Evolutionary conservation across 2,888 invertebrate species (phyloP), one percentile per base, ranked within the genome.

Genomic region (Euproctis similis): DNA sequence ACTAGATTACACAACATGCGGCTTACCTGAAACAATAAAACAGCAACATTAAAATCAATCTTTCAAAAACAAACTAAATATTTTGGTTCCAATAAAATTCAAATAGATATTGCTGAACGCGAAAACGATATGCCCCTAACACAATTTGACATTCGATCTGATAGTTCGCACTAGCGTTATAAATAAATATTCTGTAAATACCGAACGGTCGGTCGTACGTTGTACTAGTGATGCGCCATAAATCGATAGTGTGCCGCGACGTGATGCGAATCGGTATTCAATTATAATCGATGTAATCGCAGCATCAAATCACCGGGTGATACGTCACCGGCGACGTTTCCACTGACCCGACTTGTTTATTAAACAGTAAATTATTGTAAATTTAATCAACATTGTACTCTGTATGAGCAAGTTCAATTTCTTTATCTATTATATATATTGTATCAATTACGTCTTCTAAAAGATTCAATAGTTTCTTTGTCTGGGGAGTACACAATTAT

Each of bases 251-350:
- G 40, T 32, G 53, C 41, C 46, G 41, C 40, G 42, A 59, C 59
- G 59, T 52, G 59, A 51, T 45, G 43, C 39, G 56, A 53, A 60
- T 63, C 46, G 33, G 39, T 53, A 58, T 61, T 58, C 54, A 42
- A 53, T n/a, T 43, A 41, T 53, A 52, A 58, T 57, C 54, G 40
- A 50, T 44, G 44, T 51, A 52, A 58, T 52, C 47, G 48, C 31
- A 42, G 37, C 37, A 46, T 45, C 53, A 42, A 53, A 54, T 52
- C 39, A 36, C 36, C 34, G 32, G 33, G 32, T 28, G 39, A 29
- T 41, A 36, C 40, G 48, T 41, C 46, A 46, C 36, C 10, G 4
- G 36, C 29, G 26, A 28, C 31, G 28, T 50, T 42, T 40, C 30
- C 38, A 44, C 28, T 32, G 46, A 39, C 39, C 28, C 35, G 24